Base-by-base conservation (phyloP, 2,797 vertebrate genomes). In the Halcyon badia region DNA sequence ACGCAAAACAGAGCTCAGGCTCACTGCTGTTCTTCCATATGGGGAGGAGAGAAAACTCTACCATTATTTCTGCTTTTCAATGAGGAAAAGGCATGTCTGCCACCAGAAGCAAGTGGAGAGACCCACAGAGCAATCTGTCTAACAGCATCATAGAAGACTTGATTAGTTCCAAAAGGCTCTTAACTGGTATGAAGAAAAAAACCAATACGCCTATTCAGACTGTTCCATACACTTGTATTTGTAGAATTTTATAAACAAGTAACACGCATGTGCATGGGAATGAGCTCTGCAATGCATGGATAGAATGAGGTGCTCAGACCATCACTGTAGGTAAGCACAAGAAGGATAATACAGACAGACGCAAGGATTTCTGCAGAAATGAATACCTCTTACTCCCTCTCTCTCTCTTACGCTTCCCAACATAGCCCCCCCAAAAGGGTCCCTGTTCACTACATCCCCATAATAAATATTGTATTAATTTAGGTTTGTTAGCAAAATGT, bases 331-430 rank as follows among this genome's bases (percentile, higher is more conserved):
- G 19, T 22, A 44, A 68, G 44, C 2, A 4, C 8, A 58, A 92
- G 44, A 22, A 83, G 9, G 10, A 58, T 31, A 41, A 69, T 4
- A 88, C 5, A 48, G n/a, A 86, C 5, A 48, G n/a, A 73, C 22
- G 10, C 24, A 57, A 41, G 62, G 51, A 70, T 22, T 64, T 62
- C 51, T 35, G 28, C 62, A 82, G 65, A 72, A 78, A 75, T 9
- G 0, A 61, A 90, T 83, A 25, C 7, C 5, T 51, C 42, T 39
- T 42, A 39, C 13, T 61, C 41, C 9, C 21, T 8, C 21, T 42
- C 46, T n/a, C 21, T 48, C 26, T 16, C 4, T 49, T 33, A 18
- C 3, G 12, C 15, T 48, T 44, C 18, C 57, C 0, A 0, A 48
- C 35, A 30, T 16, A 52, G 28, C 30, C 37, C 5, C 28, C 14